Base-by-base conservation (phyloP, 1,140 invertebrate species). In the Drosophila saltans region DNA sequence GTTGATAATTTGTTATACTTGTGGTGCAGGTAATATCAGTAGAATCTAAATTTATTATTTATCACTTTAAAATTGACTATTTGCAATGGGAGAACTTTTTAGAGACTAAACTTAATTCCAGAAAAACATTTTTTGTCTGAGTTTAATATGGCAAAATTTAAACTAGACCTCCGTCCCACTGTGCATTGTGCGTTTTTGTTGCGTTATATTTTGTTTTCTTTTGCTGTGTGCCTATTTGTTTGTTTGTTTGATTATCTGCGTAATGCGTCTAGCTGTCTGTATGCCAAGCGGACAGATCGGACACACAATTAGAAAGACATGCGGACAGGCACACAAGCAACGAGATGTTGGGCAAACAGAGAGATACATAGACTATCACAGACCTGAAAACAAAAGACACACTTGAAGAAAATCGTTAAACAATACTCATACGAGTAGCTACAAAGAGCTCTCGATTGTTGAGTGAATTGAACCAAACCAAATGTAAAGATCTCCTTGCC, bases 161-260 rank as follows among this genome's bases (percentile, higher is more conserved):
- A 16, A 16, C 16, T 16, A 16, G 16, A 16, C 16, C 16, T 16
- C 16, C 16, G 16, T 16, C 16, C 16, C 16, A 16, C 52, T 36
- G 52, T 36, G 65, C 63, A 40, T 28, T 66, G 26, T 65, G 41
- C 48, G 26, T 52, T 69, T 30, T 24, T 33, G 28, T 70, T 57
- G 40, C 52, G 36, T 58, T 16, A 30, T 70, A 58, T 48, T 55
- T 55, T 65, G 16, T 48, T 64, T 16, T 52, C 9, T 21, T 52
- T 8, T 10, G 9, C 21, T 52, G 21, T 52, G 26, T 52, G 45
- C 10, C 45, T 10, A 43, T 69, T 65, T 74, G 57, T 55, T 24
- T 69, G 48, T 69, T 72, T 75, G 64, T 63, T 72, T 72, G 61
- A 72, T 73, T 73, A 73, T 73, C 73, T 75, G 73, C 60, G 73